phyloP scores from a whole-genome alignment of 2,113 vertebrate species.

The Tragelaphus strepsiceros region DNA sequence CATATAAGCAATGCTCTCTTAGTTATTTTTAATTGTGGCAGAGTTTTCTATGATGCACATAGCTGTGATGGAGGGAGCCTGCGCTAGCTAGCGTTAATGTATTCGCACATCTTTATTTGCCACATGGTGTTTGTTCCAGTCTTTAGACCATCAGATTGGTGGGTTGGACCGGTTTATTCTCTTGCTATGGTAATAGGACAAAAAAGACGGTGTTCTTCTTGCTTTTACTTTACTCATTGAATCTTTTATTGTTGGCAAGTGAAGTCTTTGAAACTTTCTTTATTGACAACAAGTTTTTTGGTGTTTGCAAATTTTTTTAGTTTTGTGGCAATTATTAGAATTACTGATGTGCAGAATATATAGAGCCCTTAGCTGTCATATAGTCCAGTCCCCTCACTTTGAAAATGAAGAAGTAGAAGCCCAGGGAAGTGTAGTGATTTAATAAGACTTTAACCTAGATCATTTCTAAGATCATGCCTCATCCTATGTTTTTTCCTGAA shows the following conservation, averaged over 20 bases:
- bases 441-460: not conserved
- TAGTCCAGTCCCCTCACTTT: not conserved
- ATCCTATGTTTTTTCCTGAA: not conserved
- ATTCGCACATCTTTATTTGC: constrained; percentile 25
- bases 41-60: not conserved
- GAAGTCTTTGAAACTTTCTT: not conserved
- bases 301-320: not conserved
- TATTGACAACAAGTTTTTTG: not conserved
- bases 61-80: not conserved
- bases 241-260: not conserved
- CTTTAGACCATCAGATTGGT: not conserved
- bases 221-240: constrained; percentile 8
- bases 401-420: not conserved
- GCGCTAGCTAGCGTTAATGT: not conserved
- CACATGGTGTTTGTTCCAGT: constrained; percentile 13
- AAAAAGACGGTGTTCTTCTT: not conserved
- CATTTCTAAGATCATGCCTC: not conserved
- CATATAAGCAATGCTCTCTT: not conserved
- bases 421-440: not conserved
- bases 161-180: not conserved
- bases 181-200: constrained; percentile 17
- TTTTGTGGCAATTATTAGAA: not conserved
- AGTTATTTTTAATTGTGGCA: constrained; percentile 23
- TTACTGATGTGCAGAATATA: not conserved
- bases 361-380: not conserved